These are phyloP conservation scores for Erebia ligea DNA, from an alignment of 2,888 invertebrate species.

Conservation along the genomic window DNA sequence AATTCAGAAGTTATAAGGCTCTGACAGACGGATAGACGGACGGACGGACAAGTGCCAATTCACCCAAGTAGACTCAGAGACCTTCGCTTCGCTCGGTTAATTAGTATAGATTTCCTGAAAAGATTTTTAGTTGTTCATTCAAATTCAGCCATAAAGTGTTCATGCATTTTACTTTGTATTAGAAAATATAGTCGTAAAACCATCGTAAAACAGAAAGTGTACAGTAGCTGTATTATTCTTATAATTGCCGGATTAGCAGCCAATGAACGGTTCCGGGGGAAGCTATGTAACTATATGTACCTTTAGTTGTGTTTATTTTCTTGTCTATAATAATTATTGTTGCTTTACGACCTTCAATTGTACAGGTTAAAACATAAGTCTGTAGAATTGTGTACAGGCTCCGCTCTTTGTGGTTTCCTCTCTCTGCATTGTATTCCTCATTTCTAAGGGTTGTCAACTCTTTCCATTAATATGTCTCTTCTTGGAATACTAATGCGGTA, in stretches of 20 bases:
- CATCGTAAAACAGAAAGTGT: neutral
- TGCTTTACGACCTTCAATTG: conserved; percentile 7
- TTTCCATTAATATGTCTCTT: no score
- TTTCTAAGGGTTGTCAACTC: no score
- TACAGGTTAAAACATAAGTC: neutral
- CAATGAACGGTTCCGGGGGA: conserved; percentile 18
- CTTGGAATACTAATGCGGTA: no score
- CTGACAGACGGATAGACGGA: no score
- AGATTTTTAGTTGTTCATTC: neutral
- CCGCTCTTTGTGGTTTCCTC: no score
- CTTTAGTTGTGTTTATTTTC: conserved; percentile 6
- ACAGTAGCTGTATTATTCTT: neutral
- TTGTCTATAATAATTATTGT: conserved; percentile 3
- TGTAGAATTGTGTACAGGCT: neutral
- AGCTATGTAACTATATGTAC: neutral
- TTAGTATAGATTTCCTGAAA: neutral
- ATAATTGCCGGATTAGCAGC: conserved; percentile 6
- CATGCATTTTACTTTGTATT: neutral
- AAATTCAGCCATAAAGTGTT: neutral
- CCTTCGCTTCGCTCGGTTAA: no score
- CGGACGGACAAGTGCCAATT: no score
- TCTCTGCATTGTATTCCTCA: no score
- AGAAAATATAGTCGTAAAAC: neutral
- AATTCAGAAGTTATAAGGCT: no score
- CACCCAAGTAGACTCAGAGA: no score